Evolutionary conservation across 1,140 invertebrate genomes (phyloP).

Genomic region (Cherax destructor): DNA sequence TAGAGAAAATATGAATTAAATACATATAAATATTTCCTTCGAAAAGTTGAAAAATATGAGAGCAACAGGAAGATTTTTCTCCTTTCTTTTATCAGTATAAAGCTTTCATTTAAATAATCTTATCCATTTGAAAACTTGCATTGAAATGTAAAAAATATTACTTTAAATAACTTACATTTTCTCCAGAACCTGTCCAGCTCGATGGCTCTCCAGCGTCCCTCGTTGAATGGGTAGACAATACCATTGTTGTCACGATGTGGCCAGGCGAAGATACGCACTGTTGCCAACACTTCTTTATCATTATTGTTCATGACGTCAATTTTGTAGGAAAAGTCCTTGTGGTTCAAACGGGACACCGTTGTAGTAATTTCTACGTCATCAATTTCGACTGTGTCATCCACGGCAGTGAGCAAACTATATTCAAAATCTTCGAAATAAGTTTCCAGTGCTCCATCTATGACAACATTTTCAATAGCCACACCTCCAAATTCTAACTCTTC

Average conservation of each 20-base stretch:
- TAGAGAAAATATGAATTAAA: background rate
- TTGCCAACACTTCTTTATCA: slow-evolving; percentile 6
- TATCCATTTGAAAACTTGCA: background rate
- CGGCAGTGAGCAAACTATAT: slow-evolving; percentile 43
- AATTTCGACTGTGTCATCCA: slow-evolving; percentile 23
- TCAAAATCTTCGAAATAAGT: slow-evolving; percentile 55
- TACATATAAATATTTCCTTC: background rate
- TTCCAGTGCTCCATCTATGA: background rate
- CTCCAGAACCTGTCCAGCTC: slow-evolving; percentile 45
- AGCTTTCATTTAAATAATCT: too few species aligned
- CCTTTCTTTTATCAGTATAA: too few species aligned
- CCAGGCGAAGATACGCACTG: slow-evolving; percentile 9
- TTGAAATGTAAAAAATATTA: background rate
- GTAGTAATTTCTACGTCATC: slow-evolving; percentile 21
- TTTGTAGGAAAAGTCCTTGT: slow-evolving; percentile 19
- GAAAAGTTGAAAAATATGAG: too few species aligned
- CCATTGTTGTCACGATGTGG: slow-evolving; percentile 29
- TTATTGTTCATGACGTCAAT: slow-evolving; percentile 31
- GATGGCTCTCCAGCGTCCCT: slow-evolving; percentile 19
- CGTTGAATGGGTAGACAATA: slow-evolving; percentile 2
- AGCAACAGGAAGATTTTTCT: too few species aligned
- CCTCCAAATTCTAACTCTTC: slow-evolving; percentile 19
- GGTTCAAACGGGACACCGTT: slow-evolving; percentile 1
- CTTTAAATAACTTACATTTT: slow-evolving; percentile 27
- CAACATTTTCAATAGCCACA: slow-evolving; percentile 3